Percentiles rank a stretch among this genome's conserved stretches.
phyloP scores from a whole-genome alignment of 2,888 invertebrate genomes.

The Sepioteuthis lessoniana region DNA sequence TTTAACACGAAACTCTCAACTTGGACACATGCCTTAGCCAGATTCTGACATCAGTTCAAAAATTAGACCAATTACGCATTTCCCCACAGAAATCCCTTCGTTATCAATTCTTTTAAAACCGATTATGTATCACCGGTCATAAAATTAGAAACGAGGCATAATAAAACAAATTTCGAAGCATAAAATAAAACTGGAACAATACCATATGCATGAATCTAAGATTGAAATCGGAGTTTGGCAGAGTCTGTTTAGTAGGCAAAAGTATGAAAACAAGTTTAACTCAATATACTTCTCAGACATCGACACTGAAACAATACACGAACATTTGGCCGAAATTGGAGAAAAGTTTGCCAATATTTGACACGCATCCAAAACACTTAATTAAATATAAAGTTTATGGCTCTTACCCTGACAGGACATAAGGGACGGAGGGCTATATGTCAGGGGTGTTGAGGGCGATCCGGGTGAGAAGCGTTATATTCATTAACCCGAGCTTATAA shows the following conservation, averaged over 20 bases:
- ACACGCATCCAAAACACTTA: background rate
- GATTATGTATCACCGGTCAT: background rate
- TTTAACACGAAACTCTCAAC: too few species aligned
- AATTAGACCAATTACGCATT: background rate
- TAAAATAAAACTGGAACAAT: background rate
- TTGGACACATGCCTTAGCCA: background rate
- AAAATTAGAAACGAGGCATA: background rate
- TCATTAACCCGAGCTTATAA: constrained; percentile 2
- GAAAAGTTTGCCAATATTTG: constrained; percentile 33
- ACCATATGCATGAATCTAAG: background rate
- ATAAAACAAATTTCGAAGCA: background rate
- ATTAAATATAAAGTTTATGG: constrained; percentile 33
- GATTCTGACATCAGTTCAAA: background rate
- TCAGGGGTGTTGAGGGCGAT: background rate
- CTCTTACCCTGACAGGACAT: background rate
- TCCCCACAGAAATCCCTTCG: background rate
- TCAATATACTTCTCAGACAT: background rate
- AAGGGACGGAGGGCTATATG: background rate
- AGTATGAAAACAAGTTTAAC: background rate
- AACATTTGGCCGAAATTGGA: background rate
- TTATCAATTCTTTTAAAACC: background rate
- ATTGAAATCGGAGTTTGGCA: background rate
- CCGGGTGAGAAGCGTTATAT: background rate
- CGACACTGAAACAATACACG: constrained; percentile 18
- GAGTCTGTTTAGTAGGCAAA: background rate